Base-by-base conservation (phyloP, 2,797 vertebrate genomes). In the Babyrousa celebensis region DNA sequence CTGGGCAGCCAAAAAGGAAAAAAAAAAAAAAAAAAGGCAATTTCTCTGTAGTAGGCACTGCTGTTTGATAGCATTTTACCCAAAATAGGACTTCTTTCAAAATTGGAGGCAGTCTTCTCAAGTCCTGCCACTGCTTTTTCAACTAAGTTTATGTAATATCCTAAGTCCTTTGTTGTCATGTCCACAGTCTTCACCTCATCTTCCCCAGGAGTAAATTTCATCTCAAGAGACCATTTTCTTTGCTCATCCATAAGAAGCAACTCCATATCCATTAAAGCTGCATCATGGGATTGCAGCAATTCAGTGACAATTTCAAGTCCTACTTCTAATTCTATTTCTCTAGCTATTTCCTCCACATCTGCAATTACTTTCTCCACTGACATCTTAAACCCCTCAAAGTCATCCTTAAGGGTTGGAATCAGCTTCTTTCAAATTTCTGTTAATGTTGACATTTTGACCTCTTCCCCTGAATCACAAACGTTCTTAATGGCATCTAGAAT, bases 241-340 rank as follows among this genome's bases (percentile, higher is more conserved):
- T 79, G 77, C 4, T 79, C n/a, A 58, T 23, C 54, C 54, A 10
- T 58, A 36, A 79, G 20, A 79, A 0, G 2, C n/a, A 36, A 23
- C 20, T 58, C n/a, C 75, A 58, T n/a, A 79, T 79, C 77, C 54
- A 23, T 79, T 58, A 58, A 58, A 79, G 54, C 77, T 79, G 56
- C 36, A 79, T 25, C n/a, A 79, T 79, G 54, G 58, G 54, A 58
- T 58, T 36, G 77, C 20, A 58, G 77, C 77, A 58, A 79, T 79
- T 36, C 77, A 16, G n/a, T 79, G 29, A 21, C 52, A 25, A 36
- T 7, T 36, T 79, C 20, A 58, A 58, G n/a, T 58, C 20, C 77
- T n/a, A 79, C n/a, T 79, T 79, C 54, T 79, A 79, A 79, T 58
- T 79, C 56, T 79, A 36, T 36, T 58, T 79, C 54, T 79, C n/a